A percentile compares a stretch with the other conserved stretches of the same genome.
Conservation (phyloP, 2,113 vertebrate species). For the Setophaga coronata region DNA sequence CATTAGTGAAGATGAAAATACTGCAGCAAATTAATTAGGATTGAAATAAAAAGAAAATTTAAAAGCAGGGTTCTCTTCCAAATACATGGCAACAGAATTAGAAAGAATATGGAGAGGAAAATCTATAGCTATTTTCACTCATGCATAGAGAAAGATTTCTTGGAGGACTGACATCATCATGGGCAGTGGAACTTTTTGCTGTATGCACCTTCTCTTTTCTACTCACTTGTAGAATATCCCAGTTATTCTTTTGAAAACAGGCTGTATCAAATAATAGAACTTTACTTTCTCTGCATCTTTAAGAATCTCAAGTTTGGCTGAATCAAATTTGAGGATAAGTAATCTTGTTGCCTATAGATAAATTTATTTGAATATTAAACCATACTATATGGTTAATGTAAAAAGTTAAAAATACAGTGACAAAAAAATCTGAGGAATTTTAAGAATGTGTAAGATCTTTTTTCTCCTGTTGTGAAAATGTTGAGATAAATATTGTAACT, state of each 20-base stretch:
- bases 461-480: neutral
- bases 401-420: neutral
- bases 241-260: neutral
- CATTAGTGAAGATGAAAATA: neutral
- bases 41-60: neutral
- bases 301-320: neutral
- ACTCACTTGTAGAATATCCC: neutral
- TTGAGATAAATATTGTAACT: neutral
- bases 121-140: neutral
- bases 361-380: neutral
- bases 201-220: neutral
- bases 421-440: neutral
- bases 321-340: neutral
- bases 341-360: neutral
- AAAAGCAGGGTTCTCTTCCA: accelerated
- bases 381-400: neutral
- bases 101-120: neutral
- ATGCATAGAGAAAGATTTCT: neutral
- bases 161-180: neutral
- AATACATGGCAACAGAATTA: neutral
- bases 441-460: neutral
- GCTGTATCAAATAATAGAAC: neutral
- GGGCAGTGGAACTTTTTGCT: accelerated
- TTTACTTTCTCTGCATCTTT: neutral
- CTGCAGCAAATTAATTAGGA: neutral